phyloP scores from a whole-genome alignment of 2,888 invertebrate species.

The Branchipolynoe longqiensis region DNA sequence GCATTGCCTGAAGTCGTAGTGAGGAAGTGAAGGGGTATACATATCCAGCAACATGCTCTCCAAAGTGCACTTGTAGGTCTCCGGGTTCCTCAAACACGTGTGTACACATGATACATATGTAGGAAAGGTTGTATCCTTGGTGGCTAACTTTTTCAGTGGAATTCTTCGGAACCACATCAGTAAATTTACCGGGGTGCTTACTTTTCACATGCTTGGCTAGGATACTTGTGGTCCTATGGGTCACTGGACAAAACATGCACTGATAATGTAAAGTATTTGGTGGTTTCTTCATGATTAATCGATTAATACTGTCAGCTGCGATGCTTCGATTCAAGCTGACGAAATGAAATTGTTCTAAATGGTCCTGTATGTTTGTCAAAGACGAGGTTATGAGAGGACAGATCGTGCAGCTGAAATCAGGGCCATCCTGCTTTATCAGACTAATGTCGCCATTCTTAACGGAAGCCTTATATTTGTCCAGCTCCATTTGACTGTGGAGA shows the following conservation, averaged over 20 bases:
- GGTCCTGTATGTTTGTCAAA: background rate
- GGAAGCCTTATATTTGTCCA: background rate
- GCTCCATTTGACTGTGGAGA: background rate
- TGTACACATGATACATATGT: slow-evolving; percentile 7
- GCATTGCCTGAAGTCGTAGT: background rate
- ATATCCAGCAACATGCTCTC: slow-evolving; percentile 16
- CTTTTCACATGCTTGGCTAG: slow-evolving; percentile 40
- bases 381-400: background rate
- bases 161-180: background rate
- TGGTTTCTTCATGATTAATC: slow-evolving; percentile 8
- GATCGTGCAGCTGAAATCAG: background rate
- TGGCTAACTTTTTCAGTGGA: background rate
- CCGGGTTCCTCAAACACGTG: slow-evolving; percentile 42
- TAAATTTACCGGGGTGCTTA: slow-evolving; percentile 5
- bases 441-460: background rate
- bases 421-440: background rate
- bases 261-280: slow-evolving; percentile 3
- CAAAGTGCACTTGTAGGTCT: slow-evolving; percentile 41
- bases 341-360: background rate
- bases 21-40: slow-evolving; percentile 38
- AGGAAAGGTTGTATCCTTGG: background rate
- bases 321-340: background rate
- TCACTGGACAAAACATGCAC: background rate
- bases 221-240: slow-evolving; percentile 20
- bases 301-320: background rate